Evolutionary conservation across 1,140 invertebrate species (phyloP).

Genomic region (Euura saliciscinereae): DNA sequence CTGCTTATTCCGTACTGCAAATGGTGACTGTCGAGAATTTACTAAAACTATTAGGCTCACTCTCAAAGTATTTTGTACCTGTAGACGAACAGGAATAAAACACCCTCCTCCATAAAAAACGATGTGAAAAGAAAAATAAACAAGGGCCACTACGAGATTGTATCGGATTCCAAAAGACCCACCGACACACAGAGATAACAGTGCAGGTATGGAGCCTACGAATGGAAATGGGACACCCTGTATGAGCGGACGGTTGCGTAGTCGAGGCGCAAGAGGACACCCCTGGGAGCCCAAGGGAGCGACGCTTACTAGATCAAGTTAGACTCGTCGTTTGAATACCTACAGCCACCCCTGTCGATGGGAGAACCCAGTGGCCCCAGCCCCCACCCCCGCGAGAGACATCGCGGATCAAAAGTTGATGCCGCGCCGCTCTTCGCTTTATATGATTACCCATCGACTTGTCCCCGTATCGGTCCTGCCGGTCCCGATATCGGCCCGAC

Average conservation of each 20-base stretch:
- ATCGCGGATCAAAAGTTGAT: conserved; percentile 54
- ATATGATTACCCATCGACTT: conserved; percentile 49
- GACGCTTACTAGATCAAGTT: conserved; percentile 54
- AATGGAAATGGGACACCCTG: not conserved
- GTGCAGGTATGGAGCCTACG: too few relatives aligned
- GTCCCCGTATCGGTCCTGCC: not conserved
- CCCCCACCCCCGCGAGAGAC: conserved; percentile 23
- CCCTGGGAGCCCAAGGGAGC: conserved; percentile 49
- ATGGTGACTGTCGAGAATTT: too few relatives aligned
- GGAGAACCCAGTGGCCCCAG: not conserved
- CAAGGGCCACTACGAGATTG: too few relatives aligned
- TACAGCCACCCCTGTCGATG: conserved; percentile 24
- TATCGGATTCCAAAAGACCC: too few relatives aligned
- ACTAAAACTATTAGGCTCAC: too few relatives aligned
- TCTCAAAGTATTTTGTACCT: too few relatives aligned
- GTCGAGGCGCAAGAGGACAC: conserved; percentile 13
- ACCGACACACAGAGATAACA: too few relatives aligned
- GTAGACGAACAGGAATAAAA: too few relatives aligned
- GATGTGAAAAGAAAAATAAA: too few relatives aligned
- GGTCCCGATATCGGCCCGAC: conserved; percentile 5
- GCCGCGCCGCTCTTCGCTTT: conserved; percentile 39
- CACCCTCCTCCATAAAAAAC: too few relatives aligned
- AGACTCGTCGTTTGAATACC: conserved; percentile 55
- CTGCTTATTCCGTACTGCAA: too few relatives aligned
- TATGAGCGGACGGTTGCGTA: not conserved